Base-by-base conservation (phyloP, 2,888 invertebrate species). In the Hirtodrosophila confusa region DNA sequence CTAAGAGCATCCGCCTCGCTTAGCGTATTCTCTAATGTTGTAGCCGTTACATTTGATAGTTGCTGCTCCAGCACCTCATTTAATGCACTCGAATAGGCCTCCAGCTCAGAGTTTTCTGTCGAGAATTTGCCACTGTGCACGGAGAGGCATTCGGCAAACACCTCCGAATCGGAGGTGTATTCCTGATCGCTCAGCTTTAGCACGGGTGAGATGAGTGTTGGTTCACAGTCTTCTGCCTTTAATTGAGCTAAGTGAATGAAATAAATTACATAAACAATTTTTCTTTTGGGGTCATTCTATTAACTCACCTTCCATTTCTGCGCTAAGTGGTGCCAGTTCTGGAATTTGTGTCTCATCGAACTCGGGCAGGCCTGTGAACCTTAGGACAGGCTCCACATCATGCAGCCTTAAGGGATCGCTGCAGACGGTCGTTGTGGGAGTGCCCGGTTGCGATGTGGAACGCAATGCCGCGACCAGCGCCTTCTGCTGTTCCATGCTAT, bases 101-200 rank as follows among this genome's bases (percentile, higher is more conserved):
- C 88, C 17, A 78, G n/a, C 9, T 83, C 88, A 0, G 87, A 87
- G 0, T 63, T 70, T 29, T 86, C 83, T 3, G 63, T 62, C 0
- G 63, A 69, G 35, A 60, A 53, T 33, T 72, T 74, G 7, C 33
- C 70, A 39, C 68, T 77, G 36, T 74, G 69, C 40, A 72, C 68
- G 10, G 90, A 79, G 17, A 88, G 78, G 55, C 91, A 91, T 74
- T 91, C 91, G 5, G 84, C 88, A 78, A 87, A 91, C 5, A 79
- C 48, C 41, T 84, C 84, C 8, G 82, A 82, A 41, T 84, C 82
- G 0, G 84, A 84, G 31, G 78, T 75, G 36, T 69, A 79, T 12
- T 79, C 78, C 10, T 53, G 74, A 9, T 69, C 79, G 36, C n/a
- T 40, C 9, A 35, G 31, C 23, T 69, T 71, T 1, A 50, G 12